Conservation (phyloP, 1,140 invertebrate species). For the Neuroterus valhalla region DNA sequence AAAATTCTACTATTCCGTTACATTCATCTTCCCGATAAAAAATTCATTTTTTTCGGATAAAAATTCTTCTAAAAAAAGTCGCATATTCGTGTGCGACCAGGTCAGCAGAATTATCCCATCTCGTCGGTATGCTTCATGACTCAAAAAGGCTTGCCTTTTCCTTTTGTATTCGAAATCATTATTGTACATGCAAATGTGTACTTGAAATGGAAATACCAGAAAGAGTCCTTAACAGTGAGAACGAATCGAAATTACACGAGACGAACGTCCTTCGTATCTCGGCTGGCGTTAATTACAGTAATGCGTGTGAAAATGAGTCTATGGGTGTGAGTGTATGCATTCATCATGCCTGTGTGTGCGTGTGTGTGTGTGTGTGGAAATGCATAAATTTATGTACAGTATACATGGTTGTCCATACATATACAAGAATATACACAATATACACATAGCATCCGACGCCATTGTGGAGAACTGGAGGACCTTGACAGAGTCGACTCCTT, state of each 20-base stretch:
- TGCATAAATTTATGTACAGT: neutral
- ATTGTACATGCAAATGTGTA: neutral
- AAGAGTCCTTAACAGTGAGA: neutral
- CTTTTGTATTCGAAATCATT: neutral
- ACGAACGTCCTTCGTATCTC: slow-evolving; percentile 52
- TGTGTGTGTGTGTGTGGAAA: neutral
- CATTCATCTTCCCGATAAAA: too few species aligned
- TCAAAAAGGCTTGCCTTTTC: neutral
- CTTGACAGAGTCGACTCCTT: slow-evolving; percentile 62
- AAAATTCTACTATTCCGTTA: too few species aligned
- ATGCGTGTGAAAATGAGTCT: slow-evolving; percentile 51
- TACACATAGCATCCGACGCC: slow-evolving; percentile 36
- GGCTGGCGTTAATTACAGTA: slow-evolving; percentile 57
- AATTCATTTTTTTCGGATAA: too few species aligned
- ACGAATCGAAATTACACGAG: slow-evolving; percentile 28
- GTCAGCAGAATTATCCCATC: too few species aligned
- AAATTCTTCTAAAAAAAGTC: too few species aligned
- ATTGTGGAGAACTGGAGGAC: slow-evolving; percentile 62
- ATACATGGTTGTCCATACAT: neutral
- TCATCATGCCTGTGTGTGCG: too few species aligned
- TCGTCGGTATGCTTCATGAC: neutral
- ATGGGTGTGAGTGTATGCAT: neutral
- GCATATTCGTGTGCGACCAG: too few species aligned
- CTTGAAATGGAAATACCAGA: neutral
- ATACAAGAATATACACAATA: neutral